Evolutionary conservation across 2,797 vertebrate genomes (phyloP).

Genomic region (Calcarius lapponicus): DNA sequence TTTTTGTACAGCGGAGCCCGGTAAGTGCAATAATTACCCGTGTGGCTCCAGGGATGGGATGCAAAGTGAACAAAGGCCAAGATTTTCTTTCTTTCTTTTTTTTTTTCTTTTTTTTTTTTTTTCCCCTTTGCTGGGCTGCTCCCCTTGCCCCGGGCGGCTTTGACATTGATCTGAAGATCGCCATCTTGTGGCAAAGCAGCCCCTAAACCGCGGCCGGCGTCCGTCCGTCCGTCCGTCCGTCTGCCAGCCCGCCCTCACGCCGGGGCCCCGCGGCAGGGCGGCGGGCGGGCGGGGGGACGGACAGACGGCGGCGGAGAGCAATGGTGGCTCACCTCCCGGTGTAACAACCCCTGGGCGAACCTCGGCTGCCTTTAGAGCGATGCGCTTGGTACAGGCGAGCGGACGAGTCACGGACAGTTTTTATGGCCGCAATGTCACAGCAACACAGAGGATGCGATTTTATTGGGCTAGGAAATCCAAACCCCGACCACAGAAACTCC

Average conservation of each 20-base stretch:
- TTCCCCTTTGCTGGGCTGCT: conserved; percentile 38
- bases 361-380: conserved; percentile 82
- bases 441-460: conserved; percentile 89
- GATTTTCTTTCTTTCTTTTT: neutral
- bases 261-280: neutral
- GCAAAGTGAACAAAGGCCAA: conserved; percentile 82
- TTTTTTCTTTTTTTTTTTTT: neutral
- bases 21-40: conserved; percentile 74
- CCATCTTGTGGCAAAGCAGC: conserved; percentile 86
- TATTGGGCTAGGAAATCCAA: conserved; percentile 92
- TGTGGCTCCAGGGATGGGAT: conserved; percentile 76
- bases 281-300: neutral
- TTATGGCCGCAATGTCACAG: conserved; percentile 95
- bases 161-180: conserved; percentile 99
- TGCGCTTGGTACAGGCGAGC: conserved; percentile 88
- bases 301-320: neutral
- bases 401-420: conserved; percentile 87
- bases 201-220: neutral
- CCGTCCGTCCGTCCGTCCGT: neutral
- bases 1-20: conserved; percentile 8
- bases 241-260: neutral
- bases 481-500: conserved; percentile 84
- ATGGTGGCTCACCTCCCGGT: neutral
- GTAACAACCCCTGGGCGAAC: conserved; percentile 35
- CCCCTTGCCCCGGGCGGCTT: conserved; percentile 83